These are phyloP conservation scores for Chaitophorus viminalis DNA, from an alignment of 2,888 invertebrate species.

Conservation along the genomic window DNA sequence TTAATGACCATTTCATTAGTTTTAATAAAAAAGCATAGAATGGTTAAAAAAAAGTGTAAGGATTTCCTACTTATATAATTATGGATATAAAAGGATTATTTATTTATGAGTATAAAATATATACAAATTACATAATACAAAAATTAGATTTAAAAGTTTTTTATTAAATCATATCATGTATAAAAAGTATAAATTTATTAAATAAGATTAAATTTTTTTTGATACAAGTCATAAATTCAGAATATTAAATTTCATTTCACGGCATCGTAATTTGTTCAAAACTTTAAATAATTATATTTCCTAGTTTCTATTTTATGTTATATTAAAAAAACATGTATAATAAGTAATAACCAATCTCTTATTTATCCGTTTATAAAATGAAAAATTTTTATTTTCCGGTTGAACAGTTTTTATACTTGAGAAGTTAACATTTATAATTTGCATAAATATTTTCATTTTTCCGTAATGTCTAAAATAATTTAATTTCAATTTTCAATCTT, in stretches of 20 bases:
- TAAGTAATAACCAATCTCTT: background rate
- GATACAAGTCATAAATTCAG: background rate
- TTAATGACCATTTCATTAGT: no score
- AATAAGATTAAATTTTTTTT: background rate
- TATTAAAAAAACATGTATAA: background rate
- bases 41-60: no score
- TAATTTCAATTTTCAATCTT: background rate
- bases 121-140: no score
- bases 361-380: background rate
- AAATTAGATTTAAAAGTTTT: no score
- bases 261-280: constrained; percentile 1
- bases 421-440: no score
- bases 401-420: background rate
- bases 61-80: no score
- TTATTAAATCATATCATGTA: background rate
- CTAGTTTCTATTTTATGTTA: background rate
- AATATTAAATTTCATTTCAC: constrained; percentile 5
- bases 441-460: no score
- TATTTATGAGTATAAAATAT: no score
- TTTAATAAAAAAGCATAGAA: no score
- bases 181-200: background rate
- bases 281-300: background rate
- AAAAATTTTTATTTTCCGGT: background rate
- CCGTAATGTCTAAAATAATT: background rate
- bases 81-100: no score